phyloP scores from a whole-genome alignment of 2,113 vertebrate species.

The Ramphastos sulfuratus region DNA sequence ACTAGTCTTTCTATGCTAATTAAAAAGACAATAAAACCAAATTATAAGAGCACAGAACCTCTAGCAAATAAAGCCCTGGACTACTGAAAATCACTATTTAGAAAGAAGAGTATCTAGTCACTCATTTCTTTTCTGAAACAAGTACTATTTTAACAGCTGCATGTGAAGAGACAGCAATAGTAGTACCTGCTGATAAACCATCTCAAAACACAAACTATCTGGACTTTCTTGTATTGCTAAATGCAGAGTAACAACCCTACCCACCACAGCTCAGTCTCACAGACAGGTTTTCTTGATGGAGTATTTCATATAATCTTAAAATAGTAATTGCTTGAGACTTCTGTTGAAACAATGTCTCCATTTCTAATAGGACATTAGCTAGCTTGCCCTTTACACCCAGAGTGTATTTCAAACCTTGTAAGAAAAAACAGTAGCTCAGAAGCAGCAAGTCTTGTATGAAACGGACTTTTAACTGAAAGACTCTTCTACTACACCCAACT shows the following conservation, averaged over 20 bases:
- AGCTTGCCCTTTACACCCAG: background rate
- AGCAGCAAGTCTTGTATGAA: background rate
- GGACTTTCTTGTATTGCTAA: rapidly evolving
- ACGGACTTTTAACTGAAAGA: background rate
- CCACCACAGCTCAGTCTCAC: background rate
- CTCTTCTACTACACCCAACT: background rate
- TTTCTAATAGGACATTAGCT: background rate
- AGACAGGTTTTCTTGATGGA: background rate
- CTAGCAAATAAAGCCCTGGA: background rate
- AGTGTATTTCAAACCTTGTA: background rate
- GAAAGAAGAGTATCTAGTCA: background rate
- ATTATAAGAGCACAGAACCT: background rate
- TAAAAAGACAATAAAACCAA: background rate
- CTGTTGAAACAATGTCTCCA: background rate
- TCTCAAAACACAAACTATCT: background rate
- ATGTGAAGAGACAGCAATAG: background rate
- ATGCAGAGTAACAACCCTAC: background rate
- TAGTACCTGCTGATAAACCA: background rate
- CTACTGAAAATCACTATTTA: background rate
- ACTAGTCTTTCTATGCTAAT: background rate
- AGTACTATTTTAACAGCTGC: background rate
- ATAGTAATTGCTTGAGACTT: background rate
- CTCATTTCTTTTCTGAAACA: background rate
- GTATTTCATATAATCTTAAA: background rate
- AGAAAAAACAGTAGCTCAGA: background rate